phyloP scores from a whole-genome alignment of 1,140 invertebrate genomes.

The Drosophila saltans region DNA sequence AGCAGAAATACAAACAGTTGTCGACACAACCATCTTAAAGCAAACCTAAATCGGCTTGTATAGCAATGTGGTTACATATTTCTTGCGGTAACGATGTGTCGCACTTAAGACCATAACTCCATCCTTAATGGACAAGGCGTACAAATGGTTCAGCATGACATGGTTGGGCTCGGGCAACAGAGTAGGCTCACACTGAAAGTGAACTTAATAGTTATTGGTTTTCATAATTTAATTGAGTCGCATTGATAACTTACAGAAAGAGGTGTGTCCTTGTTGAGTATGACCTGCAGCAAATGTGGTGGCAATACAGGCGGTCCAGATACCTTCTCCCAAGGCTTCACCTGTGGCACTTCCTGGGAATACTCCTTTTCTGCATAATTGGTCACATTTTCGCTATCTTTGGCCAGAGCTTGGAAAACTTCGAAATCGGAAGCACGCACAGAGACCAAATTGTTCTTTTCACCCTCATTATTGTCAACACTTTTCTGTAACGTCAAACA shows the following conservation, averaged over 20 bases:
- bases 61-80: constrained; percentile 99
- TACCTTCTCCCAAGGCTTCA: constrained; percentile 95
- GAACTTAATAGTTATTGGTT: neutral
- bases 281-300: constrained; percentile 98
- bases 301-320: constrained; percentile 98
- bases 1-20: constrained; percentile 9
- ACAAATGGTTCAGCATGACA: constrained; percentile 99
- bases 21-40: constrained; percentile 4
- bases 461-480: constrained; percentile 93
- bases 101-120: constrained; percentile 99
- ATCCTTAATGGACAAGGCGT: constrained; percentile 99
- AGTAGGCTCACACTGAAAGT: constrained; percentile 96
- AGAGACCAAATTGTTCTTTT: constrained; percentile 95
- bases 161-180: constrained; percentile 99
- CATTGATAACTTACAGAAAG: constrained; percentile 87
- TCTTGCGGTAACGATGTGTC: constrained; percentile 98
- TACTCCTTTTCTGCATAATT: constrained; percentile 91
- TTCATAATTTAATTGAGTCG: neutral
- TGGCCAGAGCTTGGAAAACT: constrained; percentile 97
- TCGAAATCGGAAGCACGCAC: constrained; percentile 98
- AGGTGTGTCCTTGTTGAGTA: constrained; percentile 99
- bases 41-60: constrained; percentile 96
- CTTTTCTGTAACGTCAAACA: constrained; percentile 87
- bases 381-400: constrained; percentile 92
- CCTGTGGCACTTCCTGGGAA: constrained; percentile 94